phyloP scores from a whole-genome alignment of 1,140 invertebrate genomes.

The Helicoverpa zea region DNA sequence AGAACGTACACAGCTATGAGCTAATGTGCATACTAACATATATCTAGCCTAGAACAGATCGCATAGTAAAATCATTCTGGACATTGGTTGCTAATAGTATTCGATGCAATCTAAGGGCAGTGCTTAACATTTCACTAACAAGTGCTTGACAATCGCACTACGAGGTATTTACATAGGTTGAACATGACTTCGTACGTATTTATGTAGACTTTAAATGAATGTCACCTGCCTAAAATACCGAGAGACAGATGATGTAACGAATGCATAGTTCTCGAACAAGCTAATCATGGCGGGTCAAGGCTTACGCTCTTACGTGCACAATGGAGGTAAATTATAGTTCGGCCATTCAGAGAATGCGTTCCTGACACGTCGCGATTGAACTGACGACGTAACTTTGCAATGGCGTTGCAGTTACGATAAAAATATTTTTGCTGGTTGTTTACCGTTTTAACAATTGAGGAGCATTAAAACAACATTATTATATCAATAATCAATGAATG shows the following conservation, averaged over 20 bases:
- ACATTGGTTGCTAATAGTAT: constrained; percentile 40
- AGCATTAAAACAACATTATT: too few relatives aligned
- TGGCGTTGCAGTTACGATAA: too few relatives aligned
- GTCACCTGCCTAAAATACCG: constrained; percentile 21
- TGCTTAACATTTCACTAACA: constrained; percentile 60
- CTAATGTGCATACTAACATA: constrained; percentile 34
- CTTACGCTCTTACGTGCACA: neutral
- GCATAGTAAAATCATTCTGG: constrained; percentile 5
- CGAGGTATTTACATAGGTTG: constrained; percentile 45
- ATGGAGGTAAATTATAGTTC: constrained; percentile 35
- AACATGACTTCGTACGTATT: constrained; percentile 49
- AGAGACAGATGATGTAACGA: neutral
- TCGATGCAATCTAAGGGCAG: constrained; percentile 49
- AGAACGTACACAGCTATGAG: constrained; percentile 24
- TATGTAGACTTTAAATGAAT: neutral
- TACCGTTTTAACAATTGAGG: too few relatives aligned
- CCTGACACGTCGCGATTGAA: too few relatives aligned
- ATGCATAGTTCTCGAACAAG: constrained; percentile 25
- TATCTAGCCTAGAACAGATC: constrained; percentile 28
- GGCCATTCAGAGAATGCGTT: too few relatives aligned
- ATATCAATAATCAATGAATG: too few relatives aligned
- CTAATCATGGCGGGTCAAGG: constrained; percentile 31
- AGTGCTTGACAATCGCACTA: constrained; percentile 62
- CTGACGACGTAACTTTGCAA: too few relatives aligned
- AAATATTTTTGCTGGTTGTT: too few relatives aligned